Evolutionary conservation across 1,140 invertebrate species (phyloP).

Genomic region (Phocides pigmalion): DNA sequence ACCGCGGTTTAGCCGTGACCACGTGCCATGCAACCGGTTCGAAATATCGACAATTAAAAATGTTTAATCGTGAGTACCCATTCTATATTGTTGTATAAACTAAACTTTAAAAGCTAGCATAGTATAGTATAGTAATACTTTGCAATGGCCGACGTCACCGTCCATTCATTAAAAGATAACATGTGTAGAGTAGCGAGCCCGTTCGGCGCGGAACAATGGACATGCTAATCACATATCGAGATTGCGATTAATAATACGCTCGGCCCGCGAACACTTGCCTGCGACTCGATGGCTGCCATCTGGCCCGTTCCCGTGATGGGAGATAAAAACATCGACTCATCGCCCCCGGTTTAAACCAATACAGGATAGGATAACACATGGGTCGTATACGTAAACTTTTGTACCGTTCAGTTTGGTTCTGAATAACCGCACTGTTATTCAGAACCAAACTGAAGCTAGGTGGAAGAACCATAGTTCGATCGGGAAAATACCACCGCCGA

Average conservation of each 20-base stretch:
- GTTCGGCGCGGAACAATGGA: conserved; percentile 56
- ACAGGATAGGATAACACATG: conserved; percentile 1
- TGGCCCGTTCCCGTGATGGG: conserved; percentile 47
- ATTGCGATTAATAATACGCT: conserved; percentile 69
- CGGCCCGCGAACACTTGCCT: conserved; percentile 42
- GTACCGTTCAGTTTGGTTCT: not conserved
- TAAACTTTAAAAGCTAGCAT: not conserved
- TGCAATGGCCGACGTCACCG: conserved; percentile 43
- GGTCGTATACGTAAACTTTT: not conserved
- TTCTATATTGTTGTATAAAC: no score
- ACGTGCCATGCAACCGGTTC: no score
- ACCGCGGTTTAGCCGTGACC: no score
- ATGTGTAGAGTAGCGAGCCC: conserved; percentile 47
- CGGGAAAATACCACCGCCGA: no score
- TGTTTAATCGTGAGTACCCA: not conserved
- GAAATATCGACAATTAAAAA: no score
- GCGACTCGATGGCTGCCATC: not conserved
- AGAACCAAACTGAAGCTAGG: no score
- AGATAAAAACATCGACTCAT: conserved; percentile 20
- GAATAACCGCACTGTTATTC: no score
- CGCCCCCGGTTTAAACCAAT: not conserved
- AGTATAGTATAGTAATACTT: conserved; percentile 1
- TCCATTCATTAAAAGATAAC: conserved; percentile 66
- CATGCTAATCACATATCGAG: conserved; percentile 69
- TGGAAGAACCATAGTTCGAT: no score